These are phyloP conservation scores for Crax fasciolata DNA, from an alignment of 2,797 vertebrate genomes.

Conservation along the genomic window DNA sequence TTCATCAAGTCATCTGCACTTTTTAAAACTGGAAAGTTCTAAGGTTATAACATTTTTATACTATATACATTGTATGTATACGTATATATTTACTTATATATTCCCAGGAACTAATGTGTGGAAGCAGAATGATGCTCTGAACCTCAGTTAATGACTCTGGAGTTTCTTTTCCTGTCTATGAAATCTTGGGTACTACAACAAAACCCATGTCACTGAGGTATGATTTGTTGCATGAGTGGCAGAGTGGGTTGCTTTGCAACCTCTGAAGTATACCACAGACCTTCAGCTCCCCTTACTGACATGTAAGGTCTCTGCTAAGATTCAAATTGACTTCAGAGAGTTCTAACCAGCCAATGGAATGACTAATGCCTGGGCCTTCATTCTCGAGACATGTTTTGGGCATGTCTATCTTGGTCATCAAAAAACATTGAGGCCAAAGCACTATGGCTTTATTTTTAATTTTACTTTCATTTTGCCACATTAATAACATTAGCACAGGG, in stretches of 20 bases:
- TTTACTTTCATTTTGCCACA: neutral
- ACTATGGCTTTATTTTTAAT: neutral
- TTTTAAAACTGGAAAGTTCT: neutral
- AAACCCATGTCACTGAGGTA: neutral
- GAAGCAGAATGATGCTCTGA: neutral
- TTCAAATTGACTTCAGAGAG: neutral
- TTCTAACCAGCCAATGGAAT: neutral
- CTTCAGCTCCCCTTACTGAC: neutral
- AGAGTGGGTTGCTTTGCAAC: neutral
- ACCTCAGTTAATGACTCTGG: neutral
- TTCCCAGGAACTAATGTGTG: neutral
- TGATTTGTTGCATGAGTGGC: neutral
- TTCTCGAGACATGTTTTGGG: neutral
- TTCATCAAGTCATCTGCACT: neutral
- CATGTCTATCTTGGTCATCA: neutral
- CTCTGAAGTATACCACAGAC: neutral
- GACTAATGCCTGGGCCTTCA: neutral
- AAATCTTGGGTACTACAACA: neutral
- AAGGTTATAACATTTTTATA: neutral
- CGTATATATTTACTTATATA: neutral
- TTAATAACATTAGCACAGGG: neutral
- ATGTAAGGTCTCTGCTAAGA: neutral
- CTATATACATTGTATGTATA: neutral
- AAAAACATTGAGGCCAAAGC: accelerated
- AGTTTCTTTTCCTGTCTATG: neutral